Base-by-base conservation (phyloP, 2,113 vertebrate genomes). In the Rallus limicola region DNA sequence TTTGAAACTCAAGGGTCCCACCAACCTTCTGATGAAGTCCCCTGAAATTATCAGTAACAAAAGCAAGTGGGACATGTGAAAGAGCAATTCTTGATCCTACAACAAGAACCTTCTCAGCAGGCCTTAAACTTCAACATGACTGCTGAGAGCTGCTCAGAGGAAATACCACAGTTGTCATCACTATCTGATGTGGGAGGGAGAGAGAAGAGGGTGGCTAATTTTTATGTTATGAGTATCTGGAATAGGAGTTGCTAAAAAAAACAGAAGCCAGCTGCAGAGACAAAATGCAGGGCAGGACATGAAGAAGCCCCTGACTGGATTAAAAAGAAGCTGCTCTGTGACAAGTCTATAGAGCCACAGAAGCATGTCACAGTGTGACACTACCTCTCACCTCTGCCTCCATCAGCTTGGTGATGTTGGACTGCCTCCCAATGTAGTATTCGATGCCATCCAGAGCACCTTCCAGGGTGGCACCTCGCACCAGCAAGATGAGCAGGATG, bases 401-500 rank as follows among this genome's bases (percentile, higher is more conserved):
- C 69, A 62, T 77, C 85, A 99, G 97, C 95, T 99, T 99, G 21
- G 98, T 98, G 94, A 99, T 96, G 90, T 99, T 98, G 20, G 99
- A 99, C 70, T 99, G 94, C 7, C 82, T 95, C 40, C 99, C 99
- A 48, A 99, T 99, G 96, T 99, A 99, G 93, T 98, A 99, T 24
- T 99, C 98, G 0, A 99, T 99, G 59, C 99, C 99, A 15, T 99
- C 97, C 79, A 88, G 94, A n/a, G 99, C 98, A 9, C 99, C 99
- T 75, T 99, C 99, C 88, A 99, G 97, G 42, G 99, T 99, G 59
- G 97, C 97, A 9, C 99, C 99, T 95, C 99, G 97, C 71, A 99
- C 97, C 93, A 99, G 87, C 92, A 99, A 93, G 89, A 99, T 99
- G 18, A 99, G 40, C 40, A 99, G 98, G 76, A 99, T 98, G 48